These are phyloP conservation scores for Eueremaeus valkanovi DNA, from an alignment of 2,888 invertebrate species.

Conservation along the genomic window DNA sequence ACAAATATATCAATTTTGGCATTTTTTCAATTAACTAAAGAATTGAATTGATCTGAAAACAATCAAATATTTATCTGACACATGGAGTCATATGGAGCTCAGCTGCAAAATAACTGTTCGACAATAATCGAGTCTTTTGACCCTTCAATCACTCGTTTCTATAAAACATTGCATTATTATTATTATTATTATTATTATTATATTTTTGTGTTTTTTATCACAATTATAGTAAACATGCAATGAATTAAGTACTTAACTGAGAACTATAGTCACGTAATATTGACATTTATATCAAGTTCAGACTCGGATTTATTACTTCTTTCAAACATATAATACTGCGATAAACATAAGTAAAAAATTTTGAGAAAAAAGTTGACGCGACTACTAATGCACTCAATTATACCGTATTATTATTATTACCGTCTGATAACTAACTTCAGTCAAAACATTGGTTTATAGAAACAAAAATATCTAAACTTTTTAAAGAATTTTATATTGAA, in stretches of 20 bases:
- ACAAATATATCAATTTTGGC: not conserved
- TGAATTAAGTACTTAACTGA: not conserved
- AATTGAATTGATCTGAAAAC: not conserved
- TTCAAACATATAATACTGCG: not conserved
- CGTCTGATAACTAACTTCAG: not conserved
- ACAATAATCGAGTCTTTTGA: not conserved
- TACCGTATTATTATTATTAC: too few species aligned
- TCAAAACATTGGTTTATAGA: not conserved
- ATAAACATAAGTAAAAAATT: not conserved
- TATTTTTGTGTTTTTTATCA: too few species aligned
- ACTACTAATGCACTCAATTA: too few species aligned
- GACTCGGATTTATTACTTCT: not conserved
- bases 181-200: too few species aligned
- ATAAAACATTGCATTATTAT: not conserved
- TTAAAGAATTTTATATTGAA: too few species aligned
- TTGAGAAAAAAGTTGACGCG: slow-evolving; percentile 18
- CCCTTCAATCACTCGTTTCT: not conserved
- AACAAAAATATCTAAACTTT: too few species aligned
- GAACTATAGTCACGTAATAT: not conserved
- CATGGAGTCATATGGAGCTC: not conserved
- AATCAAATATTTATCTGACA: not conserved
- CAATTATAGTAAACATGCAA: not conserved
- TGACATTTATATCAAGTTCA: not conserved
- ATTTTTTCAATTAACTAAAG: not conserved
- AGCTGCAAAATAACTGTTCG: not conserved